phyloP scores from a whole-genome alignment of 2,797 vertebrate genomes.

The Gymnothorax javanicus region DNA sequence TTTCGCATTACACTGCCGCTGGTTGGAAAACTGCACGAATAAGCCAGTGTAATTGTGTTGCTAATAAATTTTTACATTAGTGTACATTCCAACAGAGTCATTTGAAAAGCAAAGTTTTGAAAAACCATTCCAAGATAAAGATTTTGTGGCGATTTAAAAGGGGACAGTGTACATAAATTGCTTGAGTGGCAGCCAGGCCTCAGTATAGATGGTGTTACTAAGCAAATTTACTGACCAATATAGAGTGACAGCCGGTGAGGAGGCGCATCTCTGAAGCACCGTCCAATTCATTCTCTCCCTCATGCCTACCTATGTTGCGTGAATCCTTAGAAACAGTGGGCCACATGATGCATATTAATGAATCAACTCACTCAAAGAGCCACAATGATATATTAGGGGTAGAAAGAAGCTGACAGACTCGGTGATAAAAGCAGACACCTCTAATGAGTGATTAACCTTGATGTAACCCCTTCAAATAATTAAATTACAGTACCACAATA shows the following conservation, averaged over 20 bases:
- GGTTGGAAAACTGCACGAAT: too few relatives aligned
- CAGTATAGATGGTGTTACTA: not conserved
- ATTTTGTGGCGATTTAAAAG: not conserved
- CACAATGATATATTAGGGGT: not conserved
- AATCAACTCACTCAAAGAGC: not conserved
- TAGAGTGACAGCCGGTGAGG: not conserved
- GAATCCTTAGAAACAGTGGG: not conserved
- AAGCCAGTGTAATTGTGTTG: too few relatives aligned
- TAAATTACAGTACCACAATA: not conserved
- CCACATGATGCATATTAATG: not conserved
- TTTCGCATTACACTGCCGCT: too few relatives aligned
- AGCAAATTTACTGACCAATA: not conserved
- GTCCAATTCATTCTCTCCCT: not conserved
- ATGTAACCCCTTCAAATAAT: slow-evolving; percentile 11
- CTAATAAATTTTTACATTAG: too few relatives aligned
- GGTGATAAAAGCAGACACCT: not conserved
- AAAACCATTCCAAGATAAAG: not conserved
- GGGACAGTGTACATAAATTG: not conserved
- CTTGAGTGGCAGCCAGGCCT: not conserved
- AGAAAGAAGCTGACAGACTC: not conserved
- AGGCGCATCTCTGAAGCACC: not conserved
- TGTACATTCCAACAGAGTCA: not conserved
- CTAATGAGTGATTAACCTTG: slow-evolving; percentile 9
- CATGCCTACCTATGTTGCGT: not conserved
- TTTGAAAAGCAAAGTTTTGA: not conserved